Evolutionary conservation across 2,113 vertebrate species (phyloP).

Genomic region (Lepisosteus oculatus): DNA sequence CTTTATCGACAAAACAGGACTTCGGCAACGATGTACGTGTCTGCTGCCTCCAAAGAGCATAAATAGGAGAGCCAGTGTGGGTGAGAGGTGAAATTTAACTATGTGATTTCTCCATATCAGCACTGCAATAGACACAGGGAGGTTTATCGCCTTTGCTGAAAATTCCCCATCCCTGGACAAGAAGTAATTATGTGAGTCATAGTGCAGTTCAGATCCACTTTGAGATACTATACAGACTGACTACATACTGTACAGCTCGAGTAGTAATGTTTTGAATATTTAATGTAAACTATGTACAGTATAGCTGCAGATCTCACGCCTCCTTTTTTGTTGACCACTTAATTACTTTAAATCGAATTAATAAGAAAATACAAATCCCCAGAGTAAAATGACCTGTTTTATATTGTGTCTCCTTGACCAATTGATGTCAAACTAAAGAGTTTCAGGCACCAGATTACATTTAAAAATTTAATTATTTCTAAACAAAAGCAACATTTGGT

Average conservation of each 20-base stretch:
- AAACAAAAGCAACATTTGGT: background rate
- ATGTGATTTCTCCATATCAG: background rate
- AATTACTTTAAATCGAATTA: conserved; percentile 1
- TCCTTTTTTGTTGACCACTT: background rate
- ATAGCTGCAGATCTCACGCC: background rate
- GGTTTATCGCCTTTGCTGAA: background rate
- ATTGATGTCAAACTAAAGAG: conserved; percentile 1
- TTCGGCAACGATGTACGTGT: background rate
- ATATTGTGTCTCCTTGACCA: background rate
- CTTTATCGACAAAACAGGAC: background rate
- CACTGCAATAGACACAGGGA: background rate
- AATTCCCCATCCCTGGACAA: background rate
- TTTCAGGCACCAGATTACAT: background rate
- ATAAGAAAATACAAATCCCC: background rate
- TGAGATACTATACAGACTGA: background rate
- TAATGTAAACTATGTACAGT: background rate
- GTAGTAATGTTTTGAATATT: background rate
- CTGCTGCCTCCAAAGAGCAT: background rate
- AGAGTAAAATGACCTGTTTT: background rate
- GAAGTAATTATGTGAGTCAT: background rate
- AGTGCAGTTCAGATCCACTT: background rate
- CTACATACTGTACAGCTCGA: background rate
- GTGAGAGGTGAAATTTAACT: background rate
- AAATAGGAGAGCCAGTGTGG: background rate
- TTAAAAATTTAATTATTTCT: background rate